These are phyloP conservation scores for Strix uralensis DNA, from an alignment of 2,113 vertebrate species.

Conservation along the genomic window DNA sequence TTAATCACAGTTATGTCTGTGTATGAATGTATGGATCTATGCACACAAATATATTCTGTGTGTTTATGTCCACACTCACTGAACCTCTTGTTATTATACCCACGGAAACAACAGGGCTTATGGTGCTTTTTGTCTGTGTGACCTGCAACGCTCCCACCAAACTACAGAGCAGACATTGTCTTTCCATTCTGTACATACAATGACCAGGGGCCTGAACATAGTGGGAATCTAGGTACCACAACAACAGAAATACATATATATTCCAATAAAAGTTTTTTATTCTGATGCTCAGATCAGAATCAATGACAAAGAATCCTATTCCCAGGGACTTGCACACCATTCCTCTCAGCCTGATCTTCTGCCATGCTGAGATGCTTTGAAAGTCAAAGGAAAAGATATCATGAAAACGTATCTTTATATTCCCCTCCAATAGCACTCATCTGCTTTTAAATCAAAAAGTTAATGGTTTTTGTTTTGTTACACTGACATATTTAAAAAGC, in stretches of 20 bases:
- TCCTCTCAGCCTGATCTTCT: background rate
- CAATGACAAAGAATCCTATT: background rate
- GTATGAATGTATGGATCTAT: background rate
- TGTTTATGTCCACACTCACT: background rate
- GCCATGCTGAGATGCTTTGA: background rate
- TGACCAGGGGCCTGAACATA: background rate
- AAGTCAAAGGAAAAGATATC: background rate
- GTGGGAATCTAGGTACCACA: background rate
- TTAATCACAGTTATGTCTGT: background rate
- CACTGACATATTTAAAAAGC: background rate
- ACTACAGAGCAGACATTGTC: background rate
- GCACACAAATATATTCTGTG: background rate
- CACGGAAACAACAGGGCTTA: background rate
- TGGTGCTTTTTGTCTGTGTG: rapidly evolving
- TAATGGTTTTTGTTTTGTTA: background rate
- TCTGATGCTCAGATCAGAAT: background rate
- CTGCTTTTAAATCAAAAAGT: background rate
- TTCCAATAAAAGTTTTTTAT: background rate
- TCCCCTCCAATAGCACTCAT: background rate
- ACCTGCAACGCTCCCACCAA: background rate
- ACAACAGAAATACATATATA: background rate
- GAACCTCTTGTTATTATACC: background rate
- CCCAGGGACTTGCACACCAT: background rate
- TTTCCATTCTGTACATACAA: background rate
- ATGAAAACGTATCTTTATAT: background rate